Percentiles rank a stretch among this genome's conserved stretches.
Conservation (phyloP, 2,113 vertebrate species). For the Oreotrochilus melanogaster region DNA sequence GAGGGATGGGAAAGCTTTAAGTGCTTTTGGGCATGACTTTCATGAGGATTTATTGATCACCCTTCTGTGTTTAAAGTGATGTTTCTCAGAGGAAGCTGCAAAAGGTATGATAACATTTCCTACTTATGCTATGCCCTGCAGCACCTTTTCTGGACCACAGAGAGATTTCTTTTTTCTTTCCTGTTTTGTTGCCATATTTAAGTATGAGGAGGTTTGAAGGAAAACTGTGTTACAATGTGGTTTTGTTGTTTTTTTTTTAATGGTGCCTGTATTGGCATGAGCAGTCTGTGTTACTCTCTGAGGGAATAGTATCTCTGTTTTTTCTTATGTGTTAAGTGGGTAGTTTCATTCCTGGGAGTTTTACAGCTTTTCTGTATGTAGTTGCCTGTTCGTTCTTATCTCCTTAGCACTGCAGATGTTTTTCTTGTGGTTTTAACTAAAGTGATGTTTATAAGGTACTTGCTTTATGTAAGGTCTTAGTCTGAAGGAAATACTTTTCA, state of each 20-base stretch:
- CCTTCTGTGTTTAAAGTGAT: background rate
- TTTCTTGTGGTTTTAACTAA: background rate
- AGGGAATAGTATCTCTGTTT: background rate
- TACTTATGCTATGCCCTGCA: background rate
- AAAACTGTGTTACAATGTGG: accelerated
- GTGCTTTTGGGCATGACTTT: background rate
- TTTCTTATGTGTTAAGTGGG: background rate
- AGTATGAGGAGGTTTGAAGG: background rate
- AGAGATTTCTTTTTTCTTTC: background rate
- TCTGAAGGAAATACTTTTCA: background rate
- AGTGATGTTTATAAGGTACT: background rate
- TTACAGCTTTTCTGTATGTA: background rate
- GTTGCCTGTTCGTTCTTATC: background rate
- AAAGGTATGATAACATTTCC: background rate
- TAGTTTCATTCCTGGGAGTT: background rate
- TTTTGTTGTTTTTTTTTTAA: background rate
- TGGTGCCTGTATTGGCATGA: background rate
- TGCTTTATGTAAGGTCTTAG: background rate
- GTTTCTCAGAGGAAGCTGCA: background rate
- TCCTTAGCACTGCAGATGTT: background rate
- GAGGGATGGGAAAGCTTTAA: background rate
- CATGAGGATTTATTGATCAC: background rate
- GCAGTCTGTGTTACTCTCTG: background rate
- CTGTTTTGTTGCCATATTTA: background rate
- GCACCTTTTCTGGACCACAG: background rate